Evolutionary conservation across 2,797 vertebrate species (phyloP).

Genomic region (Onychomys leucogaster): DNA sequence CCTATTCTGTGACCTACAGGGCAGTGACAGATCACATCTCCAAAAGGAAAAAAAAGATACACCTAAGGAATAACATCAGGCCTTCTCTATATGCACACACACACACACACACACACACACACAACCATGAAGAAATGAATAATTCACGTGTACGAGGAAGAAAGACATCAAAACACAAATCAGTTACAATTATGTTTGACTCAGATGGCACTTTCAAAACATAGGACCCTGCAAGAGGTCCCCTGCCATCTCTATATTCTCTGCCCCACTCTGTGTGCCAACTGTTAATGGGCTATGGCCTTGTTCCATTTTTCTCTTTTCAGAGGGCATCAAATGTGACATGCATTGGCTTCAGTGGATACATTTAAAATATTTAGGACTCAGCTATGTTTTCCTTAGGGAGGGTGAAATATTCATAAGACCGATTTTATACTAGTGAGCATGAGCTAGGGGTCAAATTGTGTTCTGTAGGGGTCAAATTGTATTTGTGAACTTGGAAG

Average conservation of each 20-base stretch:
- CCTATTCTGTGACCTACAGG: neutral
- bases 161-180: neutral
- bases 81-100: neutral
- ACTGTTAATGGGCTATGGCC: neutral
- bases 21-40: neutral
- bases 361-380: conserved; percentile 11
- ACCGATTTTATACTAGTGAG: neutral
- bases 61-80: neutral
- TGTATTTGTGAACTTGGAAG: neutral
- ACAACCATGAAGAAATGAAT: neutral
- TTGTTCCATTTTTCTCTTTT: neutral
- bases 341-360: neutral
- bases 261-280: neutral
- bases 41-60: neutral
- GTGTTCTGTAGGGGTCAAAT: neutral
- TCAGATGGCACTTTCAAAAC: neutral
- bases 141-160: neutral
- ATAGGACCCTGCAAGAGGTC: neutral
- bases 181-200: neutral
- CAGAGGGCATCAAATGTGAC: neutral
- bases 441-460: neutral
- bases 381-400: neutral
- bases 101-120: too few relatives aligned
- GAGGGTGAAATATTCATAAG: conserved; percentile 10
- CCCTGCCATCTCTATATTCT: neutral